These are phyloP conservation scores for Drosophila antonietae DNA, from an alignment of 2,888 invertebrate species.

Conservation along the genomic window DNA sequence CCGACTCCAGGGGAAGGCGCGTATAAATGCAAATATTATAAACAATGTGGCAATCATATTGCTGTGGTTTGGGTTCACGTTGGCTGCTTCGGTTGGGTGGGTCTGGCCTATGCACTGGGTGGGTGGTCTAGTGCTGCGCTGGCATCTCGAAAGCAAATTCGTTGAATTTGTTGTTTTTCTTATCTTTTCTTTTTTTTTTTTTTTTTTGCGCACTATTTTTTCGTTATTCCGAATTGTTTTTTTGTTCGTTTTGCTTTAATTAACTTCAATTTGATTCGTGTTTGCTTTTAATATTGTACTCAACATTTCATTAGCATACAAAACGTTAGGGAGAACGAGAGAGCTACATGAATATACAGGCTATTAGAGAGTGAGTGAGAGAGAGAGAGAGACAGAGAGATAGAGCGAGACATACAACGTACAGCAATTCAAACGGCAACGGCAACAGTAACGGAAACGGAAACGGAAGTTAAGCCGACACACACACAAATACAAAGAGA, in stretches of 20 bases:
- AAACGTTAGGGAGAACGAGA: conserved; percentile 15
- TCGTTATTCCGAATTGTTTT: conserved; percentile 6
- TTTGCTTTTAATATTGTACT: conserved; percentile 39
- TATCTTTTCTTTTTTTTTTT: conserved; percentile 9
- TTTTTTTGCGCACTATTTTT: conserved; percentile 6
- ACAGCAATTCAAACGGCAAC: conserved; percentile 24
- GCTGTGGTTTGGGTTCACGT: conserved; percentile 14
- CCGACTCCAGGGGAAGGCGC: conserved; percentile 84
- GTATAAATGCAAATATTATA: conserved; percentile 84
- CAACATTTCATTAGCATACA: conserved; percentile 34
- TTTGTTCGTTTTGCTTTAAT: conserved; percentile 29
- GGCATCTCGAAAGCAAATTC: conserved; percentile 19
- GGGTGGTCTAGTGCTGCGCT: conserved; percentile 1
- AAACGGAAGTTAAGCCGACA: conserved; percentile 16
- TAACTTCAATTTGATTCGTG: conserved; percentile 24
- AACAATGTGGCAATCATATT: conserved; percentile 84
- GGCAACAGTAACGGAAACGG: conserved; percentile 26
- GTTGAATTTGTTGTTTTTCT: conserved; percentile 8
- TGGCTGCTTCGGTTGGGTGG: conserved; percentile 7
- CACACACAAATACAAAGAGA: conserved; percentile 1
- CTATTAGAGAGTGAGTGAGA: conserved; percentile 5
- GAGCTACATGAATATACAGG: background rate
- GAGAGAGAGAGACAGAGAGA: conserved; percentile 12
- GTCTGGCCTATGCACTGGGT: conserved; percentile 13
- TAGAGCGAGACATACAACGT: background rate